Percentiles rank a stretch among this genome's conserved stretches.
phyloP scores from a whole-genome alignment of 2,797 vertebrate genomes.

The Vireo griseus region DNA sequence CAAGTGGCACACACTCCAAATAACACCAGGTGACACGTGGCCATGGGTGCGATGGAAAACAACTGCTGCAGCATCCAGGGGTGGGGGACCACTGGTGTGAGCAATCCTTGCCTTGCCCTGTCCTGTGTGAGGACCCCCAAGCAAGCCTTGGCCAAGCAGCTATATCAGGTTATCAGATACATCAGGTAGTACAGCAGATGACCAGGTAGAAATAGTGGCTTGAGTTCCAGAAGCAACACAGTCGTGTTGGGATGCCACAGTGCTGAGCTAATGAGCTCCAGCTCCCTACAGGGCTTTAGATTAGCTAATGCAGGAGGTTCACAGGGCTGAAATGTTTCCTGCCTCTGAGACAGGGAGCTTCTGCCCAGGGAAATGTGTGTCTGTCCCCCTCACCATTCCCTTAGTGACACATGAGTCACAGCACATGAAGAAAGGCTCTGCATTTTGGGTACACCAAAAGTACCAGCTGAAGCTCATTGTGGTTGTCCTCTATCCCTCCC shows the following conservation, averaged over 20 bases:
- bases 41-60: accelerated
- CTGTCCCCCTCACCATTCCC: background rate
- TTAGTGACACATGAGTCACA: accelerated
- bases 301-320: background rate
- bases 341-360: background rate
- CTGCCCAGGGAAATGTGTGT: accelerated
- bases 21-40: background rate
- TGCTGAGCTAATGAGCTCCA: background rate
- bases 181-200: background rate
- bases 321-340: background rate
- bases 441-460: background rate
- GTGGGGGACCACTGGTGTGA: background rate
- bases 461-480: no score
- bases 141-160: background rate
- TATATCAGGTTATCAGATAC: background rate
- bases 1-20: background rate
- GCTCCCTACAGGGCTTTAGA: background rate
- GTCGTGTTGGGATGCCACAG: background rate
- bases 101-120: background rate
- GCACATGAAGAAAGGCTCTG: accelerated
- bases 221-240: background rate
- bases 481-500: background rate
- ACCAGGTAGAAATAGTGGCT: background rate
- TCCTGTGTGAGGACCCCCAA: background rate
- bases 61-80: background rate